Conservation (phyloP, 2,113 vertebrate species). For the Stictonetta naevosa region DNA sequence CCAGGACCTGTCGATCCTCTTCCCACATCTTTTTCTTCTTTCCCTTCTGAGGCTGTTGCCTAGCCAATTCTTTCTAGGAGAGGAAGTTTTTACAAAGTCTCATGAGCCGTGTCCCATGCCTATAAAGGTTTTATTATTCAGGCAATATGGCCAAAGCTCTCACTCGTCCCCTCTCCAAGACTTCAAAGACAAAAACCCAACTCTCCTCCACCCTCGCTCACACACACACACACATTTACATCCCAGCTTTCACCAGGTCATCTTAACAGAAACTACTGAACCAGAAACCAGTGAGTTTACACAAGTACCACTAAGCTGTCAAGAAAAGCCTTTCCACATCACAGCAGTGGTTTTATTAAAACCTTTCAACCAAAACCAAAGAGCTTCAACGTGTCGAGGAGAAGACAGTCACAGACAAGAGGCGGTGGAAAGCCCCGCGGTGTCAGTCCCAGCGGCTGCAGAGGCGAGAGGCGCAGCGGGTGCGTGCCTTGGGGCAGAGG, state of each 20-base stretch:
- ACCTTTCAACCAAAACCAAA: not conserved
- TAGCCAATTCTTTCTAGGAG: not conserved
- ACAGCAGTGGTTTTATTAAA: not conserved
- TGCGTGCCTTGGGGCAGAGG: not conserved
- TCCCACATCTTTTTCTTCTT: not conserved
- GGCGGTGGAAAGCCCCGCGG: not conserved
- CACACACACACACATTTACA: not conserved
- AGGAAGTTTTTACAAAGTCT: not conserved
- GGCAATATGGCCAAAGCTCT: not conserved
- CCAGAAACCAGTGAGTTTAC: not conserved
- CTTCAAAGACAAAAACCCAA: not conserved
- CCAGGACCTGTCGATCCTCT: not conserved
- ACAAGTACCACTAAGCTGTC: not conserved
- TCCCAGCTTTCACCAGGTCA: not conserved
- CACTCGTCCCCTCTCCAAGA: not conserved
- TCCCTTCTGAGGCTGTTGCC: not conserved
- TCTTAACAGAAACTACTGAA: not conserved
- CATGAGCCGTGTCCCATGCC: not conserved
- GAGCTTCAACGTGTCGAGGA: not conserved
- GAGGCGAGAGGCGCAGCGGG: accelerated
- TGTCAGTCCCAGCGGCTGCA: not conserved
- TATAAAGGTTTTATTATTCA: not conserved
- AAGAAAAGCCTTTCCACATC: not conserved
- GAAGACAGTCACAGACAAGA: not conserved
- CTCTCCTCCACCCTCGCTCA: not conserved